A percentile compares a stretch with the other conserved stretches of the same genome.
These are phyloP conservation scores for Rhinella marina DNA, from an alignment of 2,797 vertebrate genomes.

Conservation along the genomic window DNA sequence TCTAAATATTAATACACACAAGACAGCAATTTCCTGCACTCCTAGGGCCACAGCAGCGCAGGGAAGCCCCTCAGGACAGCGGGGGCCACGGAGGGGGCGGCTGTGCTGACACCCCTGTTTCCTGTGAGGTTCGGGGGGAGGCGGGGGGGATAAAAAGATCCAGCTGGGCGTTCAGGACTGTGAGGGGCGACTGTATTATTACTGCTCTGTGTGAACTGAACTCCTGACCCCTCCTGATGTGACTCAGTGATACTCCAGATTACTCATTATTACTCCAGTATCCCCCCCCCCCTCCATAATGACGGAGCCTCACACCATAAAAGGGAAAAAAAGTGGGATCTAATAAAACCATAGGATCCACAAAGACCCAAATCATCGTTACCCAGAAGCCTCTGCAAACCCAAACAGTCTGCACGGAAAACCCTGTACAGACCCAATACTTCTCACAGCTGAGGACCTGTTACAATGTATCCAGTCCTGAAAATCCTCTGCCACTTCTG, in stretches of 20 bases:
- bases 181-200: constrained; percentile 66
- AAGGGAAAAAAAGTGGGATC: not conserved
- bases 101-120: constrained; percentile 65
- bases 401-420: too few relatives aligned
- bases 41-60: not conserved
- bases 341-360: too few relatives aligned
- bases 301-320: constrained; percentile 4
- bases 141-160: constrained; percentile 72
- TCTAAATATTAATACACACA: constrained; percentile 62
- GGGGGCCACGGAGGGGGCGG: constrained; percentile 61
- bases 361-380: too few relatives aligned
- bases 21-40: constrained; percentile 59
- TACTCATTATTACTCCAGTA: not conserved
- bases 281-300: not conserved
- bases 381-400: too few relatives aligned
- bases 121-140: constrained; percentile 70
- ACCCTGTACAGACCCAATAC: too few relatives aligned
- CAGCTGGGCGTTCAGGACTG: constrained; percentile 75
- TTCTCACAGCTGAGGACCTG: too few relatives aligned
- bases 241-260: constrained; percentile 14
- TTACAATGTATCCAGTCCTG: too few relatives aligned
- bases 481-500: too few relatives aligned
- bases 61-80: constrained; percentile 41
- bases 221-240: constrained; percentile 69
- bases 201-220: constrained; percentile 61